Percentiles rank a stretch among this genome's conserved stretches.
phyloP scores from a whole-genome alignment of 2,113 vertebrate species.

The Atractosteus spatula region DNA sequence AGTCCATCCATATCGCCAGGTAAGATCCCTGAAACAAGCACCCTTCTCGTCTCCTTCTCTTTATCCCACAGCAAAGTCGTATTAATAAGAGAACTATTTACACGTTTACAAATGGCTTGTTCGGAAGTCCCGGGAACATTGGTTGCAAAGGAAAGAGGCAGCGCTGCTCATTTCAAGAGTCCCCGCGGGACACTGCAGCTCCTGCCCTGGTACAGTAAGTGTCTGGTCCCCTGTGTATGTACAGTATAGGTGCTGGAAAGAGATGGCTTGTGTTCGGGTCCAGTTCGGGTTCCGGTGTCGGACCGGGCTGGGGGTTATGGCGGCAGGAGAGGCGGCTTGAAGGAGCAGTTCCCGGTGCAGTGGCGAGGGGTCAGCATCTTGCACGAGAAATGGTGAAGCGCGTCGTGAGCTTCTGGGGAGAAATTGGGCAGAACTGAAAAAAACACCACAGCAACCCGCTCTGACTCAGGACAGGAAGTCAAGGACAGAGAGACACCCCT shows the following conservation, averaged over 20 bases:
- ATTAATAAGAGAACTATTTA: slow-evolving; percentile 33
- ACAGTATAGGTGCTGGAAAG: slow-evolving; percentile 20
- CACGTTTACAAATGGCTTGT: slow-evolving; percentile 24
- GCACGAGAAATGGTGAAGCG: slow-evolving; percentile 91
- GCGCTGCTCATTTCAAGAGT: slow-evolving; percentile 47
- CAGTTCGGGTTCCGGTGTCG: slow-evolving; percentile 22
- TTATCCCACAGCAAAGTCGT: slow-evolving; percentile 31
- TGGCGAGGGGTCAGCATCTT: slow-evolving; percentile 94
- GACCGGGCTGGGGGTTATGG: slow-evolving; percentile 56
- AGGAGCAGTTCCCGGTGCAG: slow-evolving; percentile 89
- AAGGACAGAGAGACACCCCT: too few species aligned
- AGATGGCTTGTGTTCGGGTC: slow-evolving; percentile 38
- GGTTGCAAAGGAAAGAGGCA: slow-evolving; percentile 17
- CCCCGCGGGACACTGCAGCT: slow-evolving; percentile 46
- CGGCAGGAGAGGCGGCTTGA: slow-evolving; percentile 88
- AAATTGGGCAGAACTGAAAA: slow-evolving; percentile 39
- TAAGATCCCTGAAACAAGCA: slow-evolving; percentile 28
- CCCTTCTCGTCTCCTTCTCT: slow-evolving; percentile 19
- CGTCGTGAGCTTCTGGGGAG: slow-evolving; percentile 85
- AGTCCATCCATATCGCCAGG: slow-evolving; percentile 17
- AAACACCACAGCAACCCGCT: too few species aligned
- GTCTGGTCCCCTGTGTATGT: slow-evolving; percentile 35
- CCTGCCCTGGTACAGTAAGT: slow-evolving; percentile 36
- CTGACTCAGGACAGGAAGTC: too few species aligned
- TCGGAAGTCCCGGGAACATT: slow-evolving; percentile 33